Percentiles rank a stretch among this genome's conserved stretches.
Evolutionary conservation across 2,888 invertebrate species (phyloP).

Genomic region (Allygus modestus): DNA sequence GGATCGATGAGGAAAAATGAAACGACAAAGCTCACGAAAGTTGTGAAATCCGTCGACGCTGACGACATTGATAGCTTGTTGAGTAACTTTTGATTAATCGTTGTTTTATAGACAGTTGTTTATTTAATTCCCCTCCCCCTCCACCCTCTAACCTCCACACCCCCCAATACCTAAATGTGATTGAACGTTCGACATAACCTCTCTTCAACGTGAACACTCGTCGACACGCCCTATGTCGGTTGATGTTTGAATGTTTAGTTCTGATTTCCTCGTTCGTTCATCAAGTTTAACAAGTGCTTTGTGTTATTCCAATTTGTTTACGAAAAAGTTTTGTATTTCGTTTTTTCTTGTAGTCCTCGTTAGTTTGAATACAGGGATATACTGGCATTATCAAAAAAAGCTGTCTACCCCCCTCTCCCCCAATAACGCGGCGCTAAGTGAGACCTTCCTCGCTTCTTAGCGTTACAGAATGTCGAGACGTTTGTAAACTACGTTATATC

Average conservation of each 20-base stretch:
- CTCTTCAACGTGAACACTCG: background rate
- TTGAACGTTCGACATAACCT: background rate
- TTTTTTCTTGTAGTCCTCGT: too few species aligned
- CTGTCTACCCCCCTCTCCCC: too few species aligned
- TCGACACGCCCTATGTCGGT: background rate
- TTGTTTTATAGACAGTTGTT: constrained; percentile 58
- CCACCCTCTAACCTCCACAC: constrained; percentile 35
- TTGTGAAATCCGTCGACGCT: background rate
- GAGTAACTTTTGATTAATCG: constrained; percentile 41
- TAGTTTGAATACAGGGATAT: too few species aligned
- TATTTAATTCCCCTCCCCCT: constrained; percentile 63
- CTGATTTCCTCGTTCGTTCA: background rate
- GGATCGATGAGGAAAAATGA: background rate
- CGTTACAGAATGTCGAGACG: too few species aligned
- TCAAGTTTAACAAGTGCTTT: background rate
- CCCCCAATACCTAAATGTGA: background rate
- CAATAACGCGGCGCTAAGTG: too few species aligned
- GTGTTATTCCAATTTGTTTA: too few species aligned
- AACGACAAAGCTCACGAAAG: too few species aligned
- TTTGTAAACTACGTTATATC: too few species aligned
- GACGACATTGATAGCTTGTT: constrained; percentile 3
- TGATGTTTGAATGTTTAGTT: background rate
- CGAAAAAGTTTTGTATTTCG: too few species aligned
- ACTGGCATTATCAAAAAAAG: too few species aligned
- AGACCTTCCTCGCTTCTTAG: too few species aligned